Evolutionary conservation across 2,113 vertebrate species (phyloP).

Genomic region (Cynocephalus volans): DNA sequence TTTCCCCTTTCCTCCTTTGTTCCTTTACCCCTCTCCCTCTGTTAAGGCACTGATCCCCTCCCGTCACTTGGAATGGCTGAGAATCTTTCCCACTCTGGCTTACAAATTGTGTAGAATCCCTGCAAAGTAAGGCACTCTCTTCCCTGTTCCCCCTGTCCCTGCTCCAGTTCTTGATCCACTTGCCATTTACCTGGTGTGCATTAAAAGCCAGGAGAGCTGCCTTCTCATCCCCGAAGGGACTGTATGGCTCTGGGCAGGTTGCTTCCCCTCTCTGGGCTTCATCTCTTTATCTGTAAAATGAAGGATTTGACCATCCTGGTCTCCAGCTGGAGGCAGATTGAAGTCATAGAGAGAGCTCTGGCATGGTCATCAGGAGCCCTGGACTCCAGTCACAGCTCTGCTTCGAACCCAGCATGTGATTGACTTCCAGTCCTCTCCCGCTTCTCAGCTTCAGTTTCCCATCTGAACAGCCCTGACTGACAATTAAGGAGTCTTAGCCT

Average conservation of each 20-base stretch:
- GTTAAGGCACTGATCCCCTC: neutral
- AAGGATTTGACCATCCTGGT: neutral
- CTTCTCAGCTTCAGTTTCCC: neutral
- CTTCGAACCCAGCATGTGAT: neutral
- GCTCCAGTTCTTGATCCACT: neutral
- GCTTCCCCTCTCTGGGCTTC: neutral
- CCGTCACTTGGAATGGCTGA: neutral
- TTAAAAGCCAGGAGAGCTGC: neutral
- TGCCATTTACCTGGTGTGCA: neutral
- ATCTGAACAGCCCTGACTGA: neutral
- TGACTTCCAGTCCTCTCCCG: neutral
- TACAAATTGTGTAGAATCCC: neutral
- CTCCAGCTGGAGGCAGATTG: neutral
- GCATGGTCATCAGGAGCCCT: neutral
- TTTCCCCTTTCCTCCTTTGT: neutral
- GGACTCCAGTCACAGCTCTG: neutral
- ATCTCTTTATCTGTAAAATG: neutral
- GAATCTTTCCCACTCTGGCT: neutral
- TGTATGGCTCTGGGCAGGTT: neutral
- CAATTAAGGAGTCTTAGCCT: neutral
- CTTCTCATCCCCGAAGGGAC: neutral
- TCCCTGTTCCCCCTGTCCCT: neutral
- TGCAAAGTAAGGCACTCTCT: neutral
- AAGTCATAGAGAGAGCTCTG: neutral
- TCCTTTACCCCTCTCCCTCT: neutral